Base-by-base conservation (phyloP, 2,888 invertebrate species). In the Leptarthrus brevirostris region DNA sequence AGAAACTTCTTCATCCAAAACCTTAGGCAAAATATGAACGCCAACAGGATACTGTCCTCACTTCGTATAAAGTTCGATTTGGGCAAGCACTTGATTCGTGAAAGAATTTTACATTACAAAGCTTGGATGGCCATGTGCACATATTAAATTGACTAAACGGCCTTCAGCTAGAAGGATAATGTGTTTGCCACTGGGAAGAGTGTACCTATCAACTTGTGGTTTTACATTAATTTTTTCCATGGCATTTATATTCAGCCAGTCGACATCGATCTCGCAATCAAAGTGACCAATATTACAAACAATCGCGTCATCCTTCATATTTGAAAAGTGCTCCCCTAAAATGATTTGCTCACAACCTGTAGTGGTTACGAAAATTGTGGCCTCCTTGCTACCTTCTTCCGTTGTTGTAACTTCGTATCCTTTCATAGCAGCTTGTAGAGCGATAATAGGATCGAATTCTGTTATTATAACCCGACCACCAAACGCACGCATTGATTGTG, bases 101-200 rank as follows among this genome's bases (percentile, higher is more conserved):
- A 99, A 99, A 0, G 98, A 98, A 86, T 96, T 97, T 77, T 97
- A 97, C 99, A 99, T 99, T 14, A 99, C 99, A 85, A 99, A 99
- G 72, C 97, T 97, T 3, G 99, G 95, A 86, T 99, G 99, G 36
- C 99, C 99, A 81, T 94, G 98, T 30, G 99, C 99, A 86, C 99
- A 99, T 72, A 98, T 98, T 78, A 99, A 88, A 85, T 99, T 99
- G 3, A 98, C 98, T 74, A 99, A 89, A 78, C 99, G 92, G 40
- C 99, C 99, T 85, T 98, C 94, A 24, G 99, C 98, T 76, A 99
- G 87, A 12, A 99, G 86, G 81, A 99, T 96, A 66, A 99, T 89
- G 85, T 98, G 96, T 77, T 92, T 92, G 34, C 98, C 98, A 86
- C 92, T 97, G 72, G 90, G 85, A 80, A 99, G 86, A 78, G 90